Percentiles rank a stretch among this genome's conserved stretches.
Evolutionary conservation across 2,888 invertebrate genomes (phyloP).

Genomic region (Trypoxylon attenuatum): DNA sequence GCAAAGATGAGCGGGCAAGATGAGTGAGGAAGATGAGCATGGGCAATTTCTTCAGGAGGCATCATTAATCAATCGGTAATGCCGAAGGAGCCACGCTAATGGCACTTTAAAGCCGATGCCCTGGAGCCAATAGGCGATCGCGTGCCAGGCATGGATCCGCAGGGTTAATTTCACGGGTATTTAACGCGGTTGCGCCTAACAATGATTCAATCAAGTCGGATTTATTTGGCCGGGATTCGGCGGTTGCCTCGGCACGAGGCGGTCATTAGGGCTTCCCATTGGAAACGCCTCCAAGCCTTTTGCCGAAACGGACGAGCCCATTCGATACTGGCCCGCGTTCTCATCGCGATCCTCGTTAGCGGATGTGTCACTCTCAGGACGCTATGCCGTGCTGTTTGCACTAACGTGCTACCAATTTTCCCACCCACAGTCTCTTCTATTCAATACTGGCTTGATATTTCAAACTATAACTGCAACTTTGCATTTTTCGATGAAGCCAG

Average conservation of each 20-base stretch:
- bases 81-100: conserved; percentile 50
- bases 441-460: no score
- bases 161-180: conserved; percentile 73
- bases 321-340: conserved; percentile 5
- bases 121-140: conserved; percentile 64
- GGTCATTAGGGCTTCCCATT: conserved; percentile 58
- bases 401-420: background rate
- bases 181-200: conserved; percentile 69
- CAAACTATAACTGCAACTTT: no score
- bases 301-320: conserved; percentile 28
- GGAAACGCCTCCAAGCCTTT: conserved; percentile 55
- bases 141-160: conserved; percentile 58
- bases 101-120: conserved; percentile 64
- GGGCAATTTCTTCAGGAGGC: conserved; percentile 1
- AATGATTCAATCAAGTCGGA: conserved; percentile 70
- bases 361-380: conserved; percentile 9
- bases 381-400: background rate
- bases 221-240: conserved; percentile 62
- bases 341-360: conserved; percentile 11
- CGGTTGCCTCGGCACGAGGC: conserved; percentile 56
- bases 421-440: no score
- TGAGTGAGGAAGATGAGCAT: background rate
- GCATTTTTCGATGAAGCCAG: background rate
- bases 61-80: conserved; percentile 61
- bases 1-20: no score